Percentiles rank a stretch among this genome's conserved stretches.
These are phyloP conservation scores for Orestias chungarensis DNA, from an alignment of 2,797 vertebrate genomes.

Conservation along the genomic window DNA sequence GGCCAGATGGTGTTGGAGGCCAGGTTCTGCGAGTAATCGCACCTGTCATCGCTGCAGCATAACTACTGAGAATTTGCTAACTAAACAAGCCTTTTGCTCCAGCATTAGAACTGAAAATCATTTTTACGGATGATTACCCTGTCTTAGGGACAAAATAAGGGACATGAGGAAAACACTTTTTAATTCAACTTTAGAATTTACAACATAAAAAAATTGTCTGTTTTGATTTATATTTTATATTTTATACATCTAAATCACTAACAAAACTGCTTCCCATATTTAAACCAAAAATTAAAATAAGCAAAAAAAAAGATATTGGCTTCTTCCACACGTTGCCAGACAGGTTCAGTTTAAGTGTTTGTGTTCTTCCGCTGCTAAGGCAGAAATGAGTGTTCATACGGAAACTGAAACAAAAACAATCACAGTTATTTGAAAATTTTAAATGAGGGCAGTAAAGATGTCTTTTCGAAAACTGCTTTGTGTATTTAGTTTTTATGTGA, in stretches of 20 bases:
- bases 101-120: background rate
- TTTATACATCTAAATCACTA: too few relatives aligned
- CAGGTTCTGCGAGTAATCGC: constrained; percentile 56
- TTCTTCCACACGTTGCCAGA: too few relatives aligned
- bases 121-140: constrained; percentile 13
- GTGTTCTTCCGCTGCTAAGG: too few relatives aligned
- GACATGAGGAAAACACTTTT: background rate
- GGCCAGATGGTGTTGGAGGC: constrained; percentile 62
- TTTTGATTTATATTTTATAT: background rate
- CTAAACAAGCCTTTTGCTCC: constrained; percentile 9
- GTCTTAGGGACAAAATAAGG: background rate
- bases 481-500: background rate
- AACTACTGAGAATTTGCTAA: constrained; percentile 17
- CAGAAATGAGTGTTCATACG: too few relatives aligned
- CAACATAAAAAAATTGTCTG: background rate
- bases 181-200: background rate
- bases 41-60: constrained; percentile 39
- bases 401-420: background rate
- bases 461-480: background rate
- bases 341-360: too few relatives aligned
- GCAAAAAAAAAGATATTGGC: background rate
- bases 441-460: background rate
- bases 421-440: background rate
- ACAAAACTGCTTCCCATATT: background rate
- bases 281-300: background rate